Base-by-base conservation (phyloP, 2,888 invertebrate genomes). In the Julus scanicus region DNA sequence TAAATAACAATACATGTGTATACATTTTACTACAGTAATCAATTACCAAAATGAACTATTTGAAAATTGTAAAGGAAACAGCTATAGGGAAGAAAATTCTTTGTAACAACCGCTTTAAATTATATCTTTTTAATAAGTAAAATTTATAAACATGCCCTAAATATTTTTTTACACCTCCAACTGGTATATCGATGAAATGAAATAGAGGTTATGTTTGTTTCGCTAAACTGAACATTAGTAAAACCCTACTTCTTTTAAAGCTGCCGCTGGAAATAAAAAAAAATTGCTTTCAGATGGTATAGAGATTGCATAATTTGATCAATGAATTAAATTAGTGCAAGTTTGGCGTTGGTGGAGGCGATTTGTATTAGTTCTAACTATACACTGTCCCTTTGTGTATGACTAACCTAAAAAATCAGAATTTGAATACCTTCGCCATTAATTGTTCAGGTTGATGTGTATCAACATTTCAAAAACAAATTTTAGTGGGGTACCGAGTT, bases 281-380 rank as follows among this genome's bases (percentile, higher is more conserved):
- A 63, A 63, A n/a, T 63, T 20, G 57, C n/a, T 63, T n/a, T n/a
- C n/a, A 63, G 57, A 63, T 63, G 2, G n/a, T n/a, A 63, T n/a
- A n/a, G n/a, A 20, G 57, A 63, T 63, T 63, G 57, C 57, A 63
- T 63, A 63, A 63, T 63, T 63, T 63, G 57, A 63, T 63, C 57
- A 63, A 3, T n/a, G 57, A 63, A 63, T 63, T 63, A 63, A 63
- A 63, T 63, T 63, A 63, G 57, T 63, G 57, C 57, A 63, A 63
- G n/a, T n/a, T n/a, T 63, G 57, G n/a, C n/a, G 57, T 63, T 63
- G 57, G 57, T 63, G 57, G 57, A 63, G 57, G 57, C n/a, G n/a
- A 63, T 63, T 63, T 63, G 57, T 63, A 63, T 63, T 63, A 63
- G n/a, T n/a, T 63, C 57, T 63, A n/a, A 63, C 57, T n/a, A n/a